Conservation (phyloP, 2,797 vertebrate species). For the Spinus olivaceus region DNA sequence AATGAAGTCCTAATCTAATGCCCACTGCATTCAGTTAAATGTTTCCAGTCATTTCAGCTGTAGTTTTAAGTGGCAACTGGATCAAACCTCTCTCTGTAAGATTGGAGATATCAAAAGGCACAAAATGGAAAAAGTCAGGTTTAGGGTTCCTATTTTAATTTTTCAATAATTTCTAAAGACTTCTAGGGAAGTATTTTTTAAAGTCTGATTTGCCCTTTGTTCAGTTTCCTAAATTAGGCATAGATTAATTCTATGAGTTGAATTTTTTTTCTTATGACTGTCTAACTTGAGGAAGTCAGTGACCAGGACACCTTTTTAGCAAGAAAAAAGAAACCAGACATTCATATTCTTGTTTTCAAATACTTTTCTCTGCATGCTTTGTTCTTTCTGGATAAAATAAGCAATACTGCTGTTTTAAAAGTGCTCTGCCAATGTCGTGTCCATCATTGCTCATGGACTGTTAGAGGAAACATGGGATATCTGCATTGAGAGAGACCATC, state of each 20-base stretch:
- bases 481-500: background rate
- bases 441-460: background rate
- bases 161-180: background rate
- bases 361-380: background rate
- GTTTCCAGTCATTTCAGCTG: background rate
- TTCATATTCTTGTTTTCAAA: background rate
- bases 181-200: background rate
- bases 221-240: background rate
- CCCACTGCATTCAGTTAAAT: background rate
- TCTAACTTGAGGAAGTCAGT: background rate
- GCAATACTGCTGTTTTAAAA: background rate
- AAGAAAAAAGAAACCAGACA: background rate
- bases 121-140: background rate
- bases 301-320: background rate
- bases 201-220: background rate
- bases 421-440: background rate
- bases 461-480: background rate
- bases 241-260: background rate
- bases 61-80: background rate
- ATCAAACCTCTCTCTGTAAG: background rate
- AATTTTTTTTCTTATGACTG: background rate
- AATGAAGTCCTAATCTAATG: background rate
- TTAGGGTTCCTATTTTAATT: background rate
- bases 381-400: background rate
- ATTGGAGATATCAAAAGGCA: background rate